phyloP scores from a whole-genome alignment of 2,113 vertebrate genomes.

The Elephantulus edwardii region DNA sequence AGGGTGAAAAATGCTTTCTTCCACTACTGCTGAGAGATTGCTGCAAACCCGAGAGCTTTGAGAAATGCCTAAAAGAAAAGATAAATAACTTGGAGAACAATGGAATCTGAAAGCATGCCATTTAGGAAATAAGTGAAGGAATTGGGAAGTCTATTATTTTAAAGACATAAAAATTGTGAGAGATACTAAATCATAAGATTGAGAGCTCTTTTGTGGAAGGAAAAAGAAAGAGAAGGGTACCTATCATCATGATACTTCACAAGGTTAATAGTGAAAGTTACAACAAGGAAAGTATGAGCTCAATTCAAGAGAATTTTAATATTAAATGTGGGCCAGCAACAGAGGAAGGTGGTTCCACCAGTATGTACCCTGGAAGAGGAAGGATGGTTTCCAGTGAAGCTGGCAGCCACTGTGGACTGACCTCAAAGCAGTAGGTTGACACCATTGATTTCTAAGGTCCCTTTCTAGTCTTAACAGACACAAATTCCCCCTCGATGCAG shows the following conservation, averaged over 20 bases:
- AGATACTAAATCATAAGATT: not conserved
- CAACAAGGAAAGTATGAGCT: not conserved
- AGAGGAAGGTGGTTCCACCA: not conserved
- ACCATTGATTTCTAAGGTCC: not conserved
- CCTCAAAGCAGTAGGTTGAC: not conserved
- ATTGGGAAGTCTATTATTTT: not conserved
- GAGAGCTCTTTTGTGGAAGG: not conserved
- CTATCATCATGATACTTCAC: not conserved
- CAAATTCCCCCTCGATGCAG: not conserved
- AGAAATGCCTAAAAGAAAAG: too few relatives aligned
- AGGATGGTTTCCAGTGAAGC: not conserved
- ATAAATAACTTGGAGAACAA: not conserved
- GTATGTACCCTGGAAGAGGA: not conserved
- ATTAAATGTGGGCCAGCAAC: not conserved
- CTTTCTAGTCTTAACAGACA: not conserved
- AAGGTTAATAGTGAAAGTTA: not conserved
- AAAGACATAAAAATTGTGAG: not conserved
- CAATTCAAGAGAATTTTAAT: not conserved
- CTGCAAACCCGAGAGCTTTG: too few relatives aligned
- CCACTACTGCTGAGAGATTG: too few relatives aligned
- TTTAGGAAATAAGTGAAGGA: constrained; percentile 14
- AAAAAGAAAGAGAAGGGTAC: not conserved
- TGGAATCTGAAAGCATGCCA: not conserved
- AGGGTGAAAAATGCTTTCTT: too few relatives aligned
- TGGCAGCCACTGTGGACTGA: not conserved